Evolutionary conservation across 2,888 invertebrate species (phyloP).

Genomic region (Callinectes sapidus): DNA sequence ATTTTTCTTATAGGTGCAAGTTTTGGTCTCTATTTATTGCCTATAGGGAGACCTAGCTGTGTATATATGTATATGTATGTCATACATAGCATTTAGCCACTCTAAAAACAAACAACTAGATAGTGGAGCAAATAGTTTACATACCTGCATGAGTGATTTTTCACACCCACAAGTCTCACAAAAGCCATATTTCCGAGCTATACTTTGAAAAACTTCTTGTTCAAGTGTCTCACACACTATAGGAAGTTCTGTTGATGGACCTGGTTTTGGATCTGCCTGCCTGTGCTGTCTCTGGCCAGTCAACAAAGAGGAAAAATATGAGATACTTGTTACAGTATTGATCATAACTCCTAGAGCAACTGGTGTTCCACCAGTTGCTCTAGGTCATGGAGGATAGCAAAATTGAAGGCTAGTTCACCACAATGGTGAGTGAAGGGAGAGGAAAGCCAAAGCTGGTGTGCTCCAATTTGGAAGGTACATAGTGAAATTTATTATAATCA

Average conservation of each 20-base stretch:
- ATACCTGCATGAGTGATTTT: background rate
- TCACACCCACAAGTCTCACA: conserved; percentile 11
- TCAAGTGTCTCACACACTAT: background rate
- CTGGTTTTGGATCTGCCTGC: background rate
- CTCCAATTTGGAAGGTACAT: no score
- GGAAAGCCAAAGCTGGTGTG: no score
- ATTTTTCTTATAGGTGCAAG: no score
- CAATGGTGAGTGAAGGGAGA: no score
- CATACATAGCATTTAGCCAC: background rate
- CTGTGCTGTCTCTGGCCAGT: background rate
- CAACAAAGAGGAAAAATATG: background rate
- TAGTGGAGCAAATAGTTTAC: background rate
- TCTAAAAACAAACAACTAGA: background rate
- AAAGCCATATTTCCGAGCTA: conserved; percentile 19
- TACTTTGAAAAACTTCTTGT: background rate
- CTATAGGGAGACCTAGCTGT: no score
- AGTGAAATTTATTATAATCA: no score
- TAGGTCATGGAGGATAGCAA: no score
- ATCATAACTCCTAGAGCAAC: no score
- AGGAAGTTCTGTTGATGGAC: background rate
- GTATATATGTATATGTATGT: no score
- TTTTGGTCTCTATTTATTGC: no score
- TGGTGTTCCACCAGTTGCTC: no score
- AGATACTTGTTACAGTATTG: background rate
- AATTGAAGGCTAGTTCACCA: no score